A percentile compares a stretch with the other conserved stretches of the same genome.
These are phyloP conservation scores for Tetragonisca angustula DNA, from an alignment of 2,888 invertebrate genomes.

Conservation along the genomic window DNA sequence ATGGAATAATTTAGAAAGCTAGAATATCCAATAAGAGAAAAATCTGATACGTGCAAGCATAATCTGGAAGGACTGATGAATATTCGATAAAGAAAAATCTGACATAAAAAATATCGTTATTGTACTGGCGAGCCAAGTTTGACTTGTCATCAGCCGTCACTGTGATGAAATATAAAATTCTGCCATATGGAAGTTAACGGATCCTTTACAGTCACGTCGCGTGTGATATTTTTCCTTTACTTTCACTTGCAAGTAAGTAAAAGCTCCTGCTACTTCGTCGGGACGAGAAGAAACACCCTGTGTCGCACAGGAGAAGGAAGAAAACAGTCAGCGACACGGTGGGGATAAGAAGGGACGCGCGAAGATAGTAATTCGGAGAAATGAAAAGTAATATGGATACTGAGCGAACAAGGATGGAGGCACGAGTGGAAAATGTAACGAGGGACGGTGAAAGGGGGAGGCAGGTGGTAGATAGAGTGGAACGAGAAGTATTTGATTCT, in stretches of 20 bases:
- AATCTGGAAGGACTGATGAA: too few species aligned
- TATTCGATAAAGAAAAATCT: too few species aligned
- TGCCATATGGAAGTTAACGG: not conserved
- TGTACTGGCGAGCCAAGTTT: too few species aligned
- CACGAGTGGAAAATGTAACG: not conserved
- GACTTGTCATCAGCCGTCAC: too few species aligned
- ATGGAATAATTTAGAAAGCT: too few species aligned
- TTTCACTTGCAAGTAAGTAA: not conserved
- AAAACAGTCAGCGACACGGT: not conserved
- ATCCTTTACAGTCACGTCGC: not conserved
- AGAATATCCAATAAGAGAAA: too few species aligned
- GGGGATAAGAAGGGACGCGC: not conserved
- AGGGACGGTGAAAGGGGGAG: not conserved
- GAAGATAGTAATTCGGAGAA: slow-evolving; percentile 27
- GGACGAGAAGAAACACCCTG: not conserved
- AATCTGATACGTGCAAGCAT: too few species aligned
- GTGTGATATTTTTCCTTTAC: not conserved
- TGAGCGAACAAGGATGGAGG: not conserved
- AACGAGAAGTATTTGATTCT: slow-evolving; percentile 33
- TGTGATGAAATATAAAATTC: too few species aligned
- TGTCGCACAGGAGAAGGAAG: not conserved
- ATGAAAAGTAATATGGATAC: slow-evolving; percentile 24
- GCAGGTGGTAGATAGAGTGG: not conserved
- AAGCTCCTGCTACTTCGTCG: too few species aligned
- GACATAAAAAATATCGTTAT: too few species aligned